Conservation (phyloP, 2,888 invertebrate genomes). For the Pocota personata region DNA sequence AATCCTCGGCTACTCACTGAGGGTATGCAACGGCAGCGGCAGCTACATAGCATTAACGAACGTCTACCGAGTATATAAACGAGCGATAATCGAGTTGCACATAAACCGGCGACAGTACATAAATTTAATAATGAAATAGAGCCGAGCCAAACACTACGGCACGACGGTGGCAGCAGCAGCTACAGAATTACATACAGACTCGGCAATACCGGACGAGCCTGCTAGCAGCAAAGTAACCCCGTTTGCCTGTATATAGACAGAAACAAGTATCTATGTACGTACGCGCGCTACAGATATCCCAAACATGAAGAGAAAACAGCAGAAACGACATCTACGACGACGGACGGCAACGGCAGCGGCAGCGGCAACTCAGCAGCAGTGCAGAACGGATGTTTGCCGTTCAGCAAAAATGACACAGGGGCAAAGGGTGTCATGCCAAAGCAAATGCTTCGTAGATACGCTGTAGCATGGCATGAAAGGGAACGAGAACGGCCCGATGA, state of each 20-base stretch:
- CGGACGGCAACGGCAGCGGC: neutral
- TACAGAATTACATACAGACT: constrained; percentile 12
- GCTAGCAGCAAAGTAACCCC: constrained; percentile 63
- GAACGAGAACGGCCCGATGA: constrained; percentile 43
- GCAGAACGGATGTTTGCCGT: constrained; percentile 70
- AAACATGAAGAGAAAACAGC: constrained; percentile 54
- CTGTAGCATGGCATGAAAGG: constrained; percentile 20
- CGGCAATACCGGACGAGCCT: constrained; percentile 38
- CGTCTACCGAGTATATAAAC: constrained; percentile 62
- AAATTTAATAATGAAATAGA: constrained; percentile 64
- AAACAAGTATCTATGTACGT: constrained; percentile 26
- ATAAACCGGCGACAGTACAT: constrained; percentile 65
- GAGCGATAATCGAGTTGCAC: constrained; percentile 67
- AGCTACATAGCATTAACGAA: constrained; percentile 21
- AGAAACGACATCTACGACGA: constrained; percentile 19
- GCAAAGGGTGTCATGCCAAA: constrained; percentile 44
- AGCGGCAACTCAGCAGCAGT: constrained; percentile 48
- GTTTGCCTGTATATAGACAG: constrained; percentile 49
- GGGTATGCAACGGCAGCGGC: constrained; percentile 26
- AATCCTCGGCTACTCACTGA: constrained; percentile 30
- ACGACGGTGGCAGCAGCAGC: constrained; percentile 5
- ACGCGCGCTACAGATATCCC: constrained; percentile 44
- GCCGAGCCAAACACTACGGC: constrained; percentile 3
- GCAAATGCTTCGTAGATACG: constrained; percentile 45
- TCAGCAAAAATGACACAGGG: constrained; percentile 50